Base-by-base conservation (phyloP, 2,113 vertebrate species). In the Cynocephalus volans region DNA sequence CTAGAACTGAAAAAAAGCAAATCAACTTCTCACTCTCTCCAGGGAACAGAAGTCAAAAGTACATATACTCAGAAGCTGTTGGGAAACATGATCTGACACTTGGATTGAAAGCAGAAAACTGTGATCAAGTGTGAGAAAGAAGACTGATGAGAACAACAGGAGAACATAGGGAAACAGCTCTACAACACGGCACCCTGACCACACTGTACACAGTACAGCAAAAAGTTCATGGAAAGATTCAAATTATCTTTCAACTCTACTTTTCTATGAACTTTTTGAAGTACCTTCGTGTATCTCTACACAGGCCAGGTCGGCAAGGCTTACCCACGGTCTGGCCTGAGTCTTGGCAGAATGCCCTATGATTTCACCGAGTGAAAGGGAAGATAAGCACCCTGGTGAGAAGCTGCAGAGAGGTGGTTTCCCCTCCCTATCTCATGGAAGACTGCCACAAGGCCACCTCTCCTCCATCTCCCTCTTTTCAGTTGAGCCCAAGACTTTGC, bases 321-420 rank as follows among this genome's bases (percentile, higher is more conserved):
- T 48, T 48, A 50, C 60, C 23, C 48, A 80, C 21, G 69, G 50
- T 80, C 33, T 79, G 56, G 23, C 33, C 10, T 3, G 2, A 88
- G 45, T 89, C 88, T 89, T 95, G 64, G 80, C 58, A 90, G 48
- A 65, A 64, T 86, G 77, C 67, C 92, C 31, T n/a, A 24, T 76
- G 67, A 80, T 65, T 96, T 95, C 48, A 85, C 64, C 50, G 4
- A 70, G 18, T 8, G 10, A 28, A 70, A 86, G 10, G 10, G 41
- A 81, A 87, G 93, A 96, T 90, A 95, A 87, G 52, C n/a, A 41
- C 65, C 64, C 23, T 36, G 11, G 26, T 50, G 28, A 70, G 52
- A 17, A 95, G 45, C 45, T 56, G 12, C 36, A 48, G 21, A 54
- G 19, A 67, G 26, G 18, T 8, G 13, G 48, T 54, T 76, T 73